Evolutionary conservation across 2,797 vertebrate species (phyloP).

Genomic region (Botia almorhae): DNA sequence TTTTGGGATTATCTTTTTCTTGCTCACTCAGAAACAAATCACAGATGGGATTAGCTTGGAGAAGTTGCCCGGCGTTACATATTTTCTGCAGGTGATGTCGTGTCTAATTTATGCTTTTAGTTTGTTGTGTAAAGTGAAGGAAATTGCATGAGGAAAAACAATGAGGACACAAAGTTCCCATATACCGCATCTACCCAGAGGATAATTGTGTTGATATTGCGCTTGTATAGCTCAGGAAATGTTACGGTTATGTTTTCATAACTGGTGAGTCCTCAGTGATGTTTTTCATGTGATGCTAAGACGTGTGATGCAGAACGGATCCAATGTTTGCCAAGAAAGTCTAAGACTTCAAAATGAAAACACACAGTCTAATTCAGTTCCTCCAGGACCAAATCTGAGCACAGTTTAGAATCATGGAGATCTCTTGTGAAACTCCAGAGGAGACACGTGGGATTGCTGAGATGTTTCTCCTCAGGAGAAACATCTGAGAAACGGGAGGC

Average conservation of each 20-base stretch:
- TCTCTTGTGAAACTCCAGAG: background rate
- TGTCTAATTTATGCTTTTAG: background rate
- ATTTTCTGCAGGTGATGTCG: slow-evolving; percentile 1
- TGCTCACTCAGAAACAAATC: slow-evolving; percentile 33
- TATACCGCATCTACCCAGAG: background rate
- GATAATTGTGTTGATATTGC: background rate
- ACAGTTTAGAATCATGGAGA: background rate
- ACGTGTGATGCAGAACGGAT: background rate
- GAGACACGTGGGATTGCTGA: background rate
- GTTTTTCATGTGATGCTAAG: background rate
- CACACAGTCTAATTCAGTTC: too few relatives aligned
- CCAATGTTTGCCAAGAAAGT: background rate
- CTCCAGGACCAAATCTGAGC: background rate
- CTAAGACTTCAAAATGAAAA: background rate
- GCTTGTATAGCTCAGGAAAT: background rate
- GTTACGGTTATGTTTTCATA: background rate
- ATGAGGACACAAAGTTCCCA: slow-evolving; percentile 3
- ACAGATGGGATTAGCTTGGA: slow-evolving; percentile 40
- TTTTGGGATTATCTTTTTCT: slow-evolving; percentile 42
- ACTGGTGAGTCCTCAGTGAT: background rate
- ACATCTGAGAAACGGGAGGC: background rate
- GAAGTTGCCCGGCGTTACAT: slow-evolving; percentile 27
- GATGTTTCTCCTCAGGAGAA: background rate
- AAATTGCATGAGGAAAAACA: background rate
- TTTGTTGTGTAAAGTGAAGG: slow-evolving; percentile 4